A percentile compares a stretch with the other conserved stretches of the same genome.
Conservation (phyloP, 1,140 invertebrate genomes). For the Papilio dardanus region DNA sequence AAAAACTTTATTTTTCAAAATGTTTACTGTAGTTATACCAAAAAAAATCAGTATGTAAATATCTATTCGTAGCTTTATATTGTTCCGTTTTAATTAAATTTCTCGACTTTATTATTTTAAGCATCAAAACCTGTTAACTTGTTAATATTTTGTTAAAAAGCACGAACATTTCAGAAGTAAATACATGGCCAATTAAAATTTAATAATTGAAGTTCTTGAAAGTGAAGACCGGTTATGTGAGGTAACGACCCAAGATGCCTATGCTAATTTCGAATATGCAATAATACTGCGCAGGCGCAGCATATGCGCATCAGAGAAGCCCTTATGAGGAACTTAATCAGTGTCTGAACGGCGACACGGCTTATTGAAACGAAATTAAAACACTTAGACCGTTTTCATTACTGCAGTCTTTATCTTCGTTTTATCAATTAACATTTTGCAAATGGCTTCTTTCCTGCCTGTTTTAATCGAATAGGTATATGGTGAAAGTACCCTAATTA, state of each 20-base stretch:
- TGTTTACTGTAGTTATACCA: too few species aligned
- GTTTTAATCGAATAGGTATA: neutral
- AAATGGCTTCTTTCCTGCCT: conserved; percentile 7
- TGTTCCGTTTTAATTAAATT: neutral
- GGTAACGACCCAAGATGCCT: conserved; percentile 53
- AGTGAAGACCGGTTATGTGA: conserved; percentile 38
- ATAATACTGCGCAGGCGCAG: conserved; percentile 42
- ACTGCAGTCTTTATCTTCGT: conserved; percentile 40
- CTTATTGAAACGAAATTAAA: conserved; percentile 71
- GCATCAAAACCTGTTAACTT: neutral
- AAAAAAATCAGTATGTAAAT: too few species aligned
- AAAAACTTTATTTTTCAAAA: too few species aligned
- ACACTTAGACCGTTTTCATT: conserved; percentile 51
- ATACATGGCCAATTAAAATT: conserved; percentile 22
- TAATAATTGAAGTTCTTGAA: conserved; percentile 24
- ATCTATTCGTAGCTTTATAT: too few species aligned
- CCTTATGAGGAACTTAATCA: conserved; percentile 63
- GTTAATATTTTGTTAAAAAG: neutral
- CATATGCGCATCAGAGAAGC: conserved; percentile 44
- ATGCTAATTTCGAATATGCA: conserved; percentile 59
- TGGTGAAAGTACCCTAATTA: neutral
- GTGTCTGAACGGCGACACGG: conserved; percentile 61
- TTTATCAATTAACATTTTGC: conserved; percentile 18
- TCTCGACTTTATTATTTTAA: neutral
- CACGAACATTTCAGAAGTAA: neutral